These are phyloP conservation scores for Sula dactylatra DNA, from an alignment of 2,113 vertebrate genomes.

Conservation along the genomic window DNA sequence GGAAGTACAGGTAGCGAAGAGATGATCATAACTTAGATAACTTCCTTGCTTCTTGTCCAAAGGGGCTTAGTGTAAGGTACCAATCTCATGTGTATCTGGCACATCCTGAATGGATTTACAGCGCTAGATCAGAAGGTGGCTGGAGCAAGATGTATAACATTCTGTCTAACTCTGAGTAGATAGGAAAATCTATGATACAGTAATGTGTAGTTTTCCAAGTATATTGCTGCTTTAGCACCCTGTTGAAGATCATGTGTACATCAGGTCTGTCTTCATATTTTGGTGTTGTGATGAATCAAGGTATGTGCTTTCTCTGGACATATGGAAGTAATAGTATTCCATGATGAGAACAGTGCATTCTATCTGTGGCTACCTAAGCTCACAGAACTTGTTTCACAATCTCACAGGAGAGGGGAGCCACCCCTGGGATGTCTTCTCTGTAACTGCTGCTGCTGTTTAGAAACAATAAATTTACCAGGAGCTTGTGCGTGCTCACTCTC, in stretches of 20 bases:
- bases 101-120: neutral
- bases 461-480: neutral
- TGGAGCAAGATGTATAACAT: neutral
- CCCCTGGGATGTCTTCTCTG: neutral
- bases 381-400: neutral
- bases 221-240: neutral
- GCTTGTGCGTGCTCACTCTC: neutral
- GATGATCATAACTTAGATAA: neutral
- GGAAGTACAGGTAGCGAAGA: neutral
- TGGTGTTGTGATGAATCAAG: neutral
- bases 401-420: neutral
- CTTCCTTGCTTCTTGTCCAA: neutral
- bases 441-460: neutral
- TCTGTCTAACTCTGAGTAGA: neutral
- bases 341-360: neutral
- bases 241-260: neutral
- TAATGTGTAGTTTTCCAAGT: neutral
- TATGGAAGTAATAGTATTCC: neutral
- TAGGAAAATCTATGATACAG: neutral
- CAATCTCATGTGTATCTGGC: neutral
- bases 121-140: neutral
- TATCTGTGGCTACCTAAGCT: neutral
- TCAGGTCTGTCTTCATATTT: neutral
- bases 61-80: neutral
- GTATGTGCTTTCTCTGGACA: neutral